Evolutionary conservation across 2,888 invertebrate genomes (phyloP).

Genomic region (Patella ulyssiponensis): DNA sequence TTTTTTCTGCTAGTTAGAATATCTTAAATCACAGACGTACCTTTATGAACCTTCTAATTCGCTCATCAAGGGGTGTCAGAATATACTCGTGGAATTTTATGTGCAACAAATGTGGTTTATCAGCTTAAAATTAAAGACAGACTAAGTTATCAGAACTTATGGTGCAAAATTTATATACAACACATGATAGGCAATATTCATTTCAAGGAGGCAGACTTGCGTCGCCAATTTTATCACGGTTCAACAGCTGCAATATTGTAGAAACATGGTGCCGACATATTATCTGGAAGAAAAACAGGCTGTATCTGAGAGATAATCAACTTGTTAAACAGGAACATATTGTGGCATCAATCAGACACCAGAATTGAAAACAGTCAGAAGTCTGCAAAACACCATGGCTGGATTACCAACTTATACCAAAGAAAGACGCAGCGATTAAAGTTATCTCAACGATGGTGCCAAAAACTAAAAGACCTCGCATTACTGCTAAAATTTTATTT

Average conservation of each 20-base stretch:
- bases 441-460: too few species aligned
- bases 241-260: conserved; percentile 4
- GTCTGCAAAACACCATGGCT: too few species aligned
- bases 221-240: conserved; percentile 7
- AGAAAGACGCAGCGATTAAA: too few species aligned
- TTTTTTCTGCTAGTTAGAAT: too few species aligned
- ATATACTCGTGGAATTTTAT: neutral
- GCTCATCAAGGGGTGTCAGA: conserved; percentile 1
- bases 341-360: conserved; percentile 6
- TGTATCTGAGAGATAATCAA: conserved; percentile 4
- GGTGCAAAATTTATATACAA: conserved; percentile 11
- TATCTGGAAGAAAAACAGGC: neutral
- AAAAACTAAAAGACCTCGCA: too few species aligned
- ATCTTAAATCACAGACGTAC: neutral
- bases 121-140: conserved; percentile 8
- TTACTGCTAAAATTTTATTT: too few species aligned
- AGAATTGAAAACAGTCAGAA: too few species aligned
- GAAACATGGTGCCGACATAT: conserved; percentile 9
- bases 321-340: conserved; percentile 11
- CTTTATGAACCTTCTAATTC: neutral
- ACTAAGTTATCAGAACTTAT: neutral
- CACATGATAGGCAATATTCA: conserved; percentile 9
- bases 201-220: conserved; percentile 7
- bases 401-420: too few species aligned
- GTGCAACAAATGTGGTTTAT: conserved; percentile 10